These are phyloP conservation scores for Sorex araneus DNA, from an alignment of 2,113 vertebrate species.

Conservation along the genomic window DNA sequence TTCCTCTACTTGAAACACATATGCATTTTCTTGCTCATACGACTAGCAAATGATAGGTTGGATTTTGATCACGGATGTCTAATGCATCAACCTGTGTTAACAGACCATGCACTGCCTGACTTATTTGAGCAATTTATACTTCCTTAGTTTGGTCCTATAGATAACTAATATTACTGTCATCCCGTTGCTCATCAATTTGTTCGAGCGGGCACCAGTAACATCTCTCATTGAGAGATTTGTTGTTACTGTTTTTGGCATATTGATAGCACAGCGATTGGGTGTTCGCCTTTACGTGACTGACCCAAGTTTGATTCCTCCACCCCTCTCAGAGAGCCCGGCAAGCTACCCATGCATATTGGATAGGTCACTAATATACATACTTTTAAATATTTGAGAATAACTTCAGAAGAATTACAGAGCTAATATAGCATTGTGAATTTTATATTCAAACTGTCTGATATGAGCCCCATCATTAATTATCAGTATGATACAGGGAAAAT, in stretches of 20 bases:
- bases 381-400: slow-evolving; percentile 10
- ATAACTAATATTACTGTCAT: no score
- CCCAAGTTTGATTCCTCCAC: no score
- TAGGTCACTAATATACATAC: neutral
- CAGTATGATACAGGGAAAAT: neutral
- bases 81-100: neutral
- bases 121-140: neutral
- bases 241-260: no score
- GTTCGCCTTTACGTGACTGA: no score
- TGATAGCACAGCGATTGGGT: no score
- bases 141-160: neutral
- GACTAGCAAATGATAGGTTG: neutral
- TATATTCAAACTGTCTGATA: neutral
- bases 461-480: neutral
- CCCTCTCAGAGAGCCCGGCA: no score
- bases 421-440: neutral
- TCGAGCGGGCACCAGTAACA: no score
- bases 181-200: no score
- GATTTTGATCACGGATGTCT: neutral
- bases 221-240: no score
- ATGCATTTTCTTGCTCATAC: neutral
- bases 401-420: neutral
- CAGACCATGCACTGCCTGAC: neutral
- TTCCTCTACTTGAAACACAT: slow-evolving; percentile 18
- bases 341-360: neutral